phyloP scores from a whole-genome alignment of 2,113 vertebrate genomes.

The Cebus imitator region DNA sequence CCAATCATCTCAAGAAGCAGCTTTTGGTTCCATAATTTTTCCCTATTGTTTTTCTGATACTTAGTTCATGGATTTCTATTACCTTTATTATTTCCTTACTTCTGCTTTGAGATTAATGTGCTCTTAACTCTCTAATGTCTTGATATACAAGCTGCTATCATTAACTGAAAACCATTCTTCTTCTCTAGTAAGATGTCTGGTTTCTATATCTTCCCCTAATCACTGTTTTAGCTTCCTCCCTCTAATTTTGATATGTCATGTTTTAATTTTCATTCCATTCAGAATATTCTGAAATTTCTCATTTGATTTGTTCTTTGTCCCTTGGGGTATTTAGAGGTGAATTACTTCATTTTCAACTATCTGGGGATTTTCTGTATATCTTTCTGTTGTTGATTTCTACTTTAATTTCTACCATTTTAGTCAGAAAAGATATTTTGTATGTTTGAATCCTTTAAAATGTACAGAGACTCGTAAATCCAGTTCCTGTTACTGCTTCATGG shows the following conservation, averaged over 20 bases:
- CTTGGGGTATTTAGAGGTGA: not conserved
- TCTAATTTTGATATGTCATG: not conserved
- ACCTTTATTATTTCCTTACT: not conserved
- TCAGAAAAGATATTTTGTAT: not conserved
- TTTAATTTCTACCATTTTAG: not conserved
- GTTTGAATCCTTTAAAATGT: not conserved
- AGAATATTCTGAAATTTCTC: not conserved
- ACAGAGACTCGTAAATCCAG: not conserved
- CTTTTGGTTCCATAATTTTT: slow-evolving; percentile 1
- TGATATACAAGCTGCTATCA: not conserved
- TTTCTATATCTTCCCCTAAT: not conserved
- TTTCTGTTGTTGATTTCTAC: not conserved
- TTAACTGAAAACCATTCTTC: not conserved
- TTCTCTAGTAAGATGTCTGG: not conserved
- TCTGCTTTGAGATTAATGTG: not conserved
- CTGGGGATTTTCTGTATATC: not conserved
- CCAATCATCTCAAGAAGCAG: not conserved
- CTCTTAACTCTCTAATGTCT: not conserved
- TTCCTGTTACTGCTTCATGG: not conserved
- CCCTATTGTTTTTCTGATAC: not conserved
- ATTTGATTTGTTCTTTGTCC: not conserved
- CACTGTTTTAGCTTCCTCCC: not conserved
- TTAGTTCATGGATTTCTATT: not conserved
- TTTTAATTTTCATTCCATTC: not conserved
- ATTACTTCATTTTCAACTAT: not conserved